Evolutionary conservation across 2,888 invertebrate genomes (phyloP).

Genomic region (Brachylomia viminalis): DNA sequence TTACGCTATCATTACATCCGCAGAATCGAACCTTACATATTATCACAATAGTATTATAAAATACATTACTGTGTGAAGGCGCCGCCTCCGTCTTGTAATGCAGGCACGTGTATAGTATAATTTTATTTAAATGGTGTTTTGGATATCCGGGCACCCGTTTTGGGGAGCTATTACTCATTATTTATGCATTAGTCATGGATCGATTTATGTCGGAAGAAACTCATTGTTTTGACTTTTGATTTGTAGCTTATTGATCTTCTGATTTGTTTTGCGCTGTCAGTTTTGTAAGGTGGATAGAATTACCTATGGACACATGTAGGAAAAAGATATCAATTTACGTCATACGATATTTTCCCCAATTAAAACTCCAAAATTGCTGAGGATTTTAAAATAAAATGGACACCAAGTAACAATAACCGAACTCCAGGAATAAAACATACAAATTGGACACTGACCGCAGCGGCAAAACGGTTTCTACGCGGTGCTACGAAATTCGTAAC

Average conservation of each 20-base stretch:
- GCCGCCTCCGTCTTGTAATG: constrained; percentile 41
- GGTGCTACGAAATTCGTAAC: constrained; percentile 19
- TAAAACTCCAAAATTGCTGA: neutral
- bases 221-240: constrained; percentile 33
- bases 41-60: constrained; percentile 42
- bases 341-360: neutral
- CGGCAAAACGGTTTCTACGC: neutral
- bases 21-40: constrained; percentile 18
- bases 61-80: constrained; percentile 23
- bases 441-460: neutral
- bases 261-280: neutral
- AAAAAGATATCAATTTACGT: neutral
- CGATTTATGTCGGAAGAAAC: constrained; percentile 44
- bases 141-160: constrained; percentile 65
- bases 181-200: constrained; percentile 54
- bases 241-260: constrained; percentile 11
- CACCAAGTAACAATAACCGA: neutral
- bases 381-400: neutral
- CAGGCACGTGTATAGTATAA: constrained; percentile 54
- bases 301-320: too few relatives aligned
- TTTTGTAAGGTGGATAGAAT: neutral
- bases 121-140: constrained; percentile 61
- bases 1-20: constrained; percentile 31
- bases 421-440: neutral
- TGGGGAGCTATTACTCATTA: constrained; percentile 62